Conservation (phyloP, 2,113 vertebrate genomes). For the Triplophysa siluroides region DNA sequence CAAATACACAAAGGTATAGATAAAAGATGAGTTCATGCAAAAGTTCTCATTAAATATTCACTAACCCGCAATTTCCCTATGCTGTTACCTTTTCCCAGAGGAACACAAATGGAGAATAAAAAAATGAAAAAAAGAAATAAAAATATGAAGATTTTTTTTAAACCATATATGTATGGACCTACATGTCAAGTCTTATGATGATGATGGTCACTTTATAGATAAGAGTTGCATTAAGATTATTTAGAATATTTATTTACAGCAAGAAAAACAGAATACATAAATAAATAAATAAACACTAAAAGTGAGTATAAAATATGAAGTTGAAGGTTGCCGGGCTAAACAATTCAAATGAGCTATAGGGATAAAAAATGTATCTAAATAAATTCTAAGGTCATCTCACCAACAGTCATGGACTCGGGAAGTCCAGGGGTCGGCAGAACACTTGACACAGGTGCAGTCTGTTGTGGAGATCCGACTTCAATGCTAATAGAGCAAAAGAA, state of each 20-base stretch:
- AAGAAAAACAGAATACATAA: too few species aligned
- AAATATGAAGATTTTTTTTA: too few species aligned
- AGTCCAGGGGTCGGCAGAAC: constrained; percentile 75
- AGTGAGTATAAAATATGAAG: too few species aligned
- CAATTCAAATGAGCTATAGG: not conserved
- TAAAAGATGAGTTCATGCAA: not conserved
- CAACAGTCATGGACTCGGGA: constrained; percentile 92
- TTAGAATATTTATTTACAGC: too few species aligned
- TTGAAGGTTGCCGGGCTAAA: not conserved
- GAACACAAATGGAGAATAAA: too few species aligned
- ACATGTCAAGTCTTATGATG: too few species aligned
- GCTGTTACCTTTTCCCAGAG: too few species aligned
- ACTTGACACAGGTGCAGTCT: constrained; percentile 67
- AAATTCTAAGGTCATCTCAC: constrained; percentile 74
- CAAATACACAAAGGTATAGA: not conserved
- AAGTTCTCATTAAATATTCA: not conserved
- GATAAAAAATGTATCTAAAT: not conserved
- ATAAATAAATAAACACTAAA: too few species aligned
- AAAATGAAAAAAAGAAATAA: too few species aligned
- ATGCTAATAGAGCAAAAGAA: constrained; percentile 70
- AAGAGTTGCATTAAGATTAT: too few species aligned
- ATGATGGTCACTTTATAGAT: too few species aligned
- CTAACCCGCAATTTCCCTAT: not conserved
- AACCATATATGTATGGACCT: too few species aligned
- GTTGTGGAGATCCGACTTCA: constrained; percentile 77